Evolutionary conservation across 2,888 invertebrate genomes (phyloP), one percentile per base, ranked within the genome.

Genomic region (Shargacucullia verbasci): DNA sequence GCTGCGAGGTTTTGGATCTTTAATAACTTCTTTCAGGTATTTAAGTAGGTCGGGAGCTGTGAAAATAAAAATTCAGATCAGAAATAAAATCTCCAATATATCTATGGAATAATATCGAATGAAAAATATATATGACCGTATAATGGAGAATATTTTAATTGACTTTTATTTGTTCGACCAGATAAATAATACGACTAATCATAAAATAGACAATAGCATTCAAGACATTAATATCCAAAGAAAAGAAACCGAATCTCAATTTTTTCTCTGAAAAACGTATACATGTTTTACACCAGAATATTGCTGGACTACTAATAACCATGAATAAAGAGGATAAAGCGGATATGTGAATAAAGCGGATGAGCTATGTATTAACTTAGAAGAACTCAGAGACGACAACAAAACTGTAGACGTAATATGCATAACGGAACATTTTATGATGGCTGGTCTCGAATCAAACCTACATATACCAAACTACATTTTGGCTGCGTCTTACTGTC

Each of bases 1-100:
- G 0, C 96, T 95, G 25, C 98, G 92, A 0, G 86, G 84, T 73
- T 95, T 96, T 0, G 96, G 95, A 2, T 92, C 76, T 0, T 94
- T 94, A 10, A 96, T 95, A 0, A 95, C 91, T 71, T 95, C 84
- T 13, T 91, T 92, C 40, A 97, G 83, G 50, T 95, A 94, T 15
- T 94, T 84, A 0, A 95, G 79, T 31, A 97, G 74, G 0, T 59
- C 63, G 1, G 83, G 82, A 10, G 83, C 85, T 86, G 43, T 15
- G 20, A 20, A 20, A 14, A 15, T 10, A 38, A 1, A 6, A 9
- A 6, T 29, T n/a, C 9, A 1, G 29, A 9, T 29, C 29, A 29
- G 29, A 29, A 29, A 29, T 29, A 29, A 29, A 9, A 29, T 29
- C 29, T 8, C 29, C 29, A 27, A 27, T 27, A 7, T 27, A n/a